Conservation (phyloP, 2,888 invertebrate genomes). For the Thymelicus sylvestris region DNA sequence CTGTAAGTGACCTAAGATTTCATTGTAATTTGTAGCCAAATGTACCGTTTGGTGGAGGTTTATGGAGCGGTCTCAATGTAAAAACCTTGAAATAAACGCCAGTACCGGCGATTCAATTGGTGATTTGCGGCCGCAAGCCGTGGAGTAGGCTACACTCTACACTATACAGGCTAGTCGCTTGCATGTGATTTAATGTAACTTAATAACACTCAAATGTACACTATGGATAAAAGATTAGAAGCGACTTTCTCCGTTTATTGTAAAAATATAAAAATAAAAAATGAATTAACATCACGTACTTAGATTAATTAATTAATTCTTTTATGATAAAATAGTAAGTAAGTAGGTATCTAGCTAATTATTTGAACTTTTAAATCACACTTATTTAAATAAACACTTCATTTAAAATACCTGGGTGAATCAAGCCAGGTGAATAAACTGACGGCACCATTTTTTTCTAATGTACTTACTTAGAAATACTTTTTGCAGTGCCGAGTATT, state of each 20-base stretch:
- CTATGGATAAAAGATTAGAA: neutral
- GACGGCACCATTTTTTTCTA: neutral
- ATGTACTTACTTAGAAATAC: neutral
- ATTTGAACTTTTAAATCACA: no score
- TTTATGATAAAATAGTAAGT: no score
- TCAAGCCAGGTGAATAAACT: no score
- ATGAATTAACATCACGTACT: no score
- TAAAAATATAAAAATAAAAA: no score
- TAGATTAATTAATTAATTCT: no score
- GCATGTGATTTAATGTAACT: slow-evolving; percentile 25
- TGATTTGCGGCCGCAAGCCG: slow-evolving; percentile 31
- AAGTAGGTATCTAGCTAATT: no score
- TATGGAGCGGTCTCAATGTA: slow-evolving; percentile 58
- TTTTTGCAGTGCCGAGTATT: slow-evolving; percentile 92
- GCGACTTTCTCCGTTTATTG: neutral
- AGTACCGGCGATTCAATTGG: slow-evolving; percentile 35
- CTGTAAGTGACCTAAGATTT: slow-evolving; percentile 50
- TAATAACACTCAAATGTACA: slow-evolving; percentile 2
- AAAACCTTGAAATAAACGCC: slow-evolving; percentile 62
- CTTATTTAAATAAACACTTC: no score
- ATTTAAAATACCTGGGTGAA: no score
- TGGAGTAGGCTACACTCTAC: slow-evolving; percentile 3
- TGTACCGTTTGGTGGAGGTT: slow-evolving; percentile 49
- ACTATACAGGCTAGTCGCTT: neutral
- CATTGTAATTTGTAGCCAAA: slow-evolving; percentile 46